Base-by-base conservation (phyloP, 2,113 vertebrate species). In the Corvus moneduloides region DNA sequence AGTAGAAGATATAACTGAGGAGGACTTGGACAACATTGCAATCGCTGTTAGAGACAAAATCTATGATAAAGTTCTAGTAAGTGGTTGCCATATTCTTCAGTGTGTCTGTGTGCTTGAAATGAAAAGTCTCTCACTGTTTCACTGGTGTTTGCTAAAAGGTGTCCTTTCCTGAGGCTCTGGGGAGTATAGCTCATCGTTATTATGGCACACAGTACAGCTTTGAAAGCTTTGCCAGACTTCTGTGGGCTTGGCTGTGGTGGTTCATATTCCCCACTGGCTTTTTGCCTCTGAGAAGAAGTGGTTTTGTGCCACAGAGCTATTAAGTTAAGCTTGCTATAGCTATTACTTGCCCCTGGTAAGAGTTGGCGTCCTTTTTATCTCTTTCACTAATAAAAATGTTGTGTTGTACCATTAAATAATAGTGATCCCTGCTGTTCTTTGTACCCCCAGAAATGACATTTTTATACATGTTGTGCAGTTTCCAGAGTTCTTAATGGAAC, bases 11-110 rank as follows among this genome's bases (percentile, higher is more conserved):
- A 98, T 99, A 94, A 99, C 99, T 1, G 95, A 99, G 52, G 99
- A 99, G 62, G 99, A 99, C 37, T 97, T 99, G 96, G 98, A 98
- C 66, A 99, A 99, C 64, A 97, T 99, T 51, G 99, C 99, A 9
- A 91, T 98, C 41, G 98, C 99, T 19, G 97, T 98, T 95, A 99
- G 99, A 97, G 99, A 99, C 97, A 99, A 99, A 97, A 98, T 99
- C 95, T 99, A 99, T 52, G 98, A 99, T 96, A 99, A 99, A 96
- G 98, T 99, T 55, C 96, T 98, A 44, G 99, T 99, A 98, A 97
- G 97, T 97, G 69, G 26, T 61, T 97, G 33, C 39, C 35, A 13
- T 55, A 43, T 81, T 83, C 21, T 84, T 77, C 55, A 66, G 30
- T 41, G 12, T 54, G 16, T 78, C 24, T 17, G 5, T 64, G 62